Conservation (phyloP, 2,888 invertebrate species). For the Heliothis peltigera region DNA sequence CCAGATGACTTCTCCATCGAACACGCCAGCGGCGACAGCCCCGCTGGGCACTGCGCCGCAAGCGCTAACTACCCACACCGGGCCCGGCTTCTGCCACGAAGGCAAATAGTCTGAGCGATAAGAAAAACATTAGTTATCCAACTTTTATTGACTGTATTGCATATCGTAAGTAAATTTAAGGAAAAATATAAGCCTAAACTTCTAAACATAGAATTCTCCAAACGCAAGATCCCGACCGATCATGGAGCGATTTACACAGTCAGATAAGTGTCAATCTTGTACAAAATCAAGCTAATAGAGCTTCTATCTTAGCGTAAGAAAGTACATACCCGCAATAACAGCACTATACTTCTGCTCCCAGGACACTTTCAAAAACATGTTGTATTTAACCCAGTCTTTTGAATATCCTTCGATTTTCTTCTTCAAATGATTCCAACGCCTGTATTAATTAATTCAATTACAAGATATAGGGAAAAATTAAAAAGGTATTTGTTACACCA, state of each 20-base stretch:
- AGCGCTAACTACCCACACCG: slow-evolving; percentile 85
- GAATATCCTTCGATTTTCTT: slow-evolving; percentile 73
- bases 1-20: slow-evolving; percentile 78
- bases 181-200: too few species aligned
- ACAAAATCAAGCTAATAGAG: too few species aligned
- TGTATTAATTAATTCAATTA: slow-evolving; percentile 49
- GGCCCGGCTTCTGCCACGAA: slow-evolving; percentile 71
- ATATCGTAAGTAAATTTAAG: too few species aligned
- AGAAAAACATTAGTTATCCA: background rate
- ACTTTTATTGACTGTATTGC: too few species aligned
- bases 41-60: slow-evolving; percentile 85
- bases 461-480: background rate
- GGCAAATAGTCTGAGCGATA: slow-evolving; percentile 76
- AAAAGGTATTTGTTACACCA: too few species aligned
- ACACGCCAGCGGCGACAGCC: slow-evolving; percentile 80
- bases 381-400: slow-evolving; percentile 80
- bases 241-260: too few species aligned
- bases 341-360: slow-evolving; percentile 79
- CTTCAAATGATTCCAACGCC: slow-evolving; percentile 79
- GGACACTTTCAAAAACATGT: slow-evolving; percentile 73
- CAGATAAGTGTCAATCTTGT: too few species aligned
- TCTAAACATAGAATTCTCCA: too few species aligned
- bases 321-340: slow-evolving; percentile 71
- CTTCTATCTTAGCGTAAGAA: background rate
- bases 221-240: too few species aligned